A percentile compares a stretch with the other conserved stretches of the same genome.
Evolutionary conservation across 2,113 vertebrate genomes (phyloP).

Genomic region (Chaetodon auriga): DNA sequence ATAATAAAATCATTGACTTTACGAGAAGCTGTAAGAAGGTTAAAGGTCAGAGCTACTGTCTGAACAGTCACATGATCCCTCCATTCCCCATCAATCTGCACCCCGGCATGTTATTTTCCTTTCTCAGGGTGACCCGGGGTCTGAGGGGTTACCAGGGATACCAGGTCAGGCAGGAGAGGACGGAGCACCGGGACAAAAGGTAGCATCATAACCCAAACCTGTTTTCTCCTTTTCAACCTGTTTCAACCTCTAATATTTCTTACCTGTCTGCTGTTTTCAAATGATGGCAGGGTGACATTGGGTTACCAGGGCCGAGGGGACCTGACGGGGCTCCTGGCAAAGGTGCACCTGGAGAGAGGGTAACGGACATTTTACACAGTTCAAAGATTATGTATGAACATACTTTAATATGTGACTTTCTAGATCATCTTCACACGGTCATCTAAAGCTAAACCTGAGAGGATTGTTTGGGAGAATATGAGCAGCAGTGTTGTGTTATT

Average conservation of each 20-base stretch:
- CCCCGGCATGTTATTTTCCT: background rate
- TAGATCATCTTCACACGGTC: background rate
- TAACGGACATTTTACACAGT: slow-evolving; percentile 32
- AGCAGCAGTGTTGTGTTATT: background rate
- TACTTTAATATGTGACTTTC: background rate
- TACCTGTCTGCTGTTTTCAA: background rate
- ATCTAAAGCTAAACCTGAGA: background rate
- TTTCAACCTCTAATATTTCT: background rate
- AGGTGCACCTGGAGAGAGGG: slow-evolving; percentile 82
- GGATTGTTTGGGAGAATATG: background rate
- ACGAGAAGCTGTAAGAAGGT: background rate
- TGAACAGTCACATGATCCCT: too few relatives aligned
- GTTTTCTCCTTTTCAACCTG: background rate
- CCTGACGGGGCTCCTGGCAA: slow-evolving; percentile 80
- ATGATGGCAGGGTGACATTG: slow-evolving; percentile 78
- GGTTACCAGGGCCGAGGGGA: slow-evolving; percentile 77
- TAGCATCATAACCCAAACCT: slow-evolving; percentile 29
- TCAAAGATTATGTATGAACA: background rate
- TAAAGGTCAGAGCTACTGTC: background rate
- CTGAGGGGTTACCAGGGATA: slow-evolving; percentile 69
- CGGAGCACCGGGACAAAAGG: slow-evolving; percentile 82
- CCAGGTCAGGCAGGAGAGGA: slow-evolving; percentile 81
- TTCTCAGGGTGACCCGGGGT: slow-evolving; percentile 81
- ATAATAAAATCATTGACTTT: too few relatives aligned
- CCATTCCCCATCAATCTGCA: background rate